Conservation (phyloP, 2,113 vertebrate species). For the Girardinichthys multiradiatus region DNA sequence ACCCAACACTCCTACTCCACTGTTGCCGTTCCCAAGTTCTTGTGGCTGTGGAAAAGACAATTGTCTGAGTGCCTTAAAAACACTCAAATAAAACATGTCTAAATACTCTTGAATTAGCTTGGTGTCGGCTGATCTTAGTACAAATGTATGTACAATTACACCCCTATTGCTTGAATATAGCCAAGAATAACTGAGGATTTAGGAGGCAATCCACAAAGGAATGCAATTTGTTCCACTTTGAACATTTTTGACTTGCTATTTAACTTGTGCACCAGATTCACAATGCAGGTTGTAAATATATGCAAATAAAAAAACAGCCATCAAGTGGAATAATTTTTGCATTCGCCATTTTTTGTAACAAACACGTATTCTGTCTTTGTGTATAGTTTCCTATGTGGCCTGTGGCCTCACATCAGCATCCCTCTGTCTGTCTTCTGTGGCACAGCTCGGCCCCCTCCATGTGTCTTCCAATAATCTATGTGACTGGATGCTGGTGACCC, state of each 20-base stretch:
- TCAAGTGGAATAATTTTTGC: neutral
- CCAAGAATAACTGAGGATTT: neutral
- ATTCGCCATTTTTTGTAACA: neutral
- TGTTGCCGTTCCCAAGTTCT: no score
- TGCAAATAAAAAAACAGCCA: neutral
- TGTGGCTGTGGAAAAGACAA: no score
- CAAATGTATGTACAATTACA: neutral
- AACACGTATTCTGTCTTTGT: neutral
- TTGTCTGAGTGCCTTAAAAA: neutral
- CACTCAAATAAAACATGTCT: neutral
- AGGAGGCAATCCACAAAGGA: neutral
- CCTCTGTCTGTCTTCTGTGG: slow-evolving; percentile 25
- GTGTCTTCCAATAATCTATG: slow-evolving; percentile 60
- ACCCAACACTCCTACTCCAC: no score
- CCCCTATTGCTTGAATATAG: neutral
- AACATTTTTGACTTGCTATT: neutral
- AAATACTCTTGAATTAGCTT: no score
- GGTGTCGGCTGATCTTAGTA: neutral
- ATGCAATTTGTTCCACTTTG: neutral
- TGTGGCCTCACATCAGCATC: slow-evolving; percentile 9
- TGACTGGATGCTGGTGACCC: slow-evolving; percentile 65
- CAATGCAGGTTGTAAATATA: no score
- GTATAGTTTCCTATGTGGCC: slow-evolving; percentile 35
- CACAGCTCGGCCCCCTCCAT: slow-evolving; percentile 34
- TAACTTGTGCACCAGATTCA: neutral